Percentiles rank a stretch among this genome's conserved stretches.
Conservation (phyloP, 2,797 vertebrate genomes). For the Etheostoma nigrum region DNA sequence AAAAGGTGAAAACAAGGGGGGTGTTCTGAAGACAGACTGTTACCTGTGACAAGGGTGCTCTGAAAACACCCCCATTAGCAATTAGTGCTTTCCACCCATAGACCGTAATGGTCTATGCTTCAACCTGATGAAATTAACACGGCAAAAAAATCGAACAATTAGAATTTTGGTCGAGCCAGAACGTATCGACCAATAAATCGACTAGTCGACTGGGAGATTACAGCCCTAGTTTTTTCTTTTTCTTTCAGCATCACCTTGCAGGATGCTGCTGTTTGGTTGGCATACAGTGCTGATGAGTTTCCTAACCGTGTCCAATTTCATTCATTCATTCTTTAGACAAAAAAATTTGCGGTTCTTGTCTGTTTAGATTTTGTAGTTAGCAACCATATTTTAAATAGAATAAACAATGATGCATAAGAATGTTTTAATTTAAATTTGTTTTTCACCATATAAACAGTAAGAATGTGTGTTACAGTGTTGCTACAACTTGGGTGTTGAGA, state of each 20-base stretch:
- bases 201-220: too few relatives aligned
- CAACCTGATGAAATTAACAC: too few relatives aligned
- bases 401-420: background rate
- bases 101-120: too few relatives aligned
- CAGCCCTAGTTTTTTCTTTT: background rate
- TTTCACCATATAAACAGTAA: background rate
- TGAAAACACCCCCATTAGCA: too few relatives aligned
- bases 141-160: too few relatives aligned
- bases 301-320: background rate
- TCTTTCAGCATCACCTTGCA: background rate
- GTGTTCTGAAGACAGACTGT: too few relatives aligned
- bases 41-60: too few relatives aligned
- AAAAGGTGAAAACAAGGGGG: too few relatives aligned
- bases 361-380: background rate
- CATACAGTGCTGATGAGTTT: background rate
- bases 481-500: background rate
- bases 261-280: background rate
- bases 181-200: too few relatives aligned
- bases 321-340: background rate
- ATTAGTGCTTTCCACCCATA: too few relatives aligned
- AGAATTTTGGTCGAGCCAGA: too few relatives aligned
- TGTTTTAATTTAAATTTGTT: background rate
- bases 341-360: background rate
- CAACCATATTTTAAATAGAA: conserved; percentile 1
- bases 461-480: background rate